Evolutionary conservation across 2,113 vertebrate species (phyloP), one percentile per base, ranked within the genome.

Genomic region (human): DNA sequence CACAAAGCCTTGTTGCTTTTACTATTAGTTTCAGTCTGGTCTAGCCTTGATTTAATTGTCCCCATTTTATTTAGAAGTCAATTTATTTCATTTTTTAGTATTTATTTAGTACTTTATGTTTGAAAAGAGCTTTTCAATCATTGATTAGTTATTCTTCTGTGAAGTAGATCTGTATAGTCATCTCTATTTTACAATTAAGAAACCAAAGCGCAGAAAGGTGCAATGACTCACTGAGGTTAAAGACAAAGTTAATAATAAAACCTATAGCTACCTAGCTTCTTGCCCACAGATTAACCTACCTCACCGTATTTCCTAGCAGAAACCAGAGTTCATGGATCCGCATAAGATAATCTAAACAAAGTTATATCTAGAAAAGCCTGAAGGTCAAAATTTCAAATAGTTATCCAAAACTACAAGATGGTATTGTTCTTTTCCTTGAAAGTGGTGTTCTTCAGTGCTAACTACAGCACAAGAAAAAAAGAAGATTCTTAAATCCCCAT

Each of bases 141-240:
- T 20, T 73, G 91, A 35, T 50, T 78, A 61, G 22, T 93, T 81
- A 82, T 88, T 87, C 35, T 87, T 94, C 85, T 61, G 25, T 72
- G 78, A 94, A 45, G 55, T 35, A 79, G 45, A 70, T 64, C 10
- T 9, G 35, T 48, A 76, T 48, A 66, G 27, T 75, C 68, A 68
- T 48, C 57, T n/a, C 43, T 81, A 70, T 89, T 95, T 95, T 61
- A 96, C n/a, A 68, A 18, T 93, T 68, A 89, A 90, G 66, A 94
- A 89, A 66, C 59, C 70, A 38, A 93, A 97, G 43, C 82, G 82
- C 57, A 32, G 86, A 88, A 72, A 23, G 5, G 13, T 2, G 50
- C 80, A 87, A n/a, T 68, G 89, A 92, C 17, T 94, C 75, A 66
- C 2, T 8, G 23, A 89, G 45, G 66, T 57, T 81, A 87, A 75